Conservation (phyloP, 1,140 invertebrate species). For the Drosophila orosa region DNA sequence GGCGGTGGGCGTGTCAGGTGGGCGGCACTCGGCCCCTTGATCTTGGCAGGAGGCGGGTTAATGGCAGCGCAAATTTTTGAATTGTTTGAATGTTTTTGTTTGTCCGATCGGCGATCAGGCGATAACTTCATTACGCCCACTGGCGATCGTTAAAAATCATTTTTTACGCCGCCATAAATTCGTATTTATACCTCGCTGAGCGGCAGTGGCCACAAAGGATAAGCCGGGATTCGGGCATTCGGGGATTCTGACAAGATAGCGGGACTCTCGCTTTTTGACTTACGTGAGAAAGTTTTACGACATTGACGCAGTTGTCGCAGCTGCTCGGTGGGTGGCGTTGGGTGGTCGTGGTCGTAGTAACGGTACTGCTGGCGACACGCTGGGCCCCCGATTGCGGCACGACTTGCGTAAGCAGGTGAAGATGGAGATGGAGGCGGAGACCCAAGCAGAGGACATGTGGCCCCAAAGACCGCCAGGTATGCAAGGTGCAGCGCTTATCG, state of each 20-base stretch:
- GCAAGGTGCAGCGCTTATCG: conserved; percentile 47
- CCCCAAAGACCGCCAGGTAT: conserved; percentile 25
- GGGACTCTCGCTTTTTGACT: conserved; percentile 61
- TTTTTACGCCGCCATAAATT: conserved; percentile 47
- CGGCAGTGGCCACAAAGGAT: conserved; percentile 29
- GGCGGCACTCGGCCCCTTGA: conserved; percentile 20
- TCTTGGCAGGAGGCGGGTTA: conserved; percentile 15
- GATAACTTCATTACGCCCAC: conserved; percentile 42
- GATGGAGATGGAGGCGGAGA: conserved; percentile 10
- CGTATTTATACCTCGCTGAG: conserved; percentile 36
- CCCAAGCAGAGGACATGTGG: conserved; percentile 20
- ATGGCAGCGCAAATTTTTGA: conserved; percentile 11
- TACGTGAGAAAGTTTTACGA: conserved; percentile 78
- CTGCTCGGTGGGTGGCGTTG: conserved; percentile 26
- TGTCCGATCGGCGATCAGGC: conserved; percentile 29
- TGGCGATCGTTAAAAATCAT: conserved; percentile 40
- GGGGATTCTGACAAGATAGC: conserved; percentile 40
- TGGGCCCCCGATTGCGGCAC: conserved; percentile 48
- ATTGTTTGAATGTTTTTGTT: conserved; percentile 46
- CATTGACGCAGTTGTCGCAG: conserved; percentile 65
- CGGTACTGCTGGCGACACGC: conserved; percentile 66
- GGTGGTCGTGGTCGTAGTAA: conserved; percentile 47
- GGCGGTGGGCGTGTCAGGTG: conserved; percentile 9
- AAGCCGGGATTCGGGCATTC: conserved; percentile 35
- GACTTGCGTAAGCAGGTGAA: conserved; percentile 67